Base-by-base conservation (phyloP, 2,888 invertebrate genomes). In the Herminia tarsipennalis region DNA sequence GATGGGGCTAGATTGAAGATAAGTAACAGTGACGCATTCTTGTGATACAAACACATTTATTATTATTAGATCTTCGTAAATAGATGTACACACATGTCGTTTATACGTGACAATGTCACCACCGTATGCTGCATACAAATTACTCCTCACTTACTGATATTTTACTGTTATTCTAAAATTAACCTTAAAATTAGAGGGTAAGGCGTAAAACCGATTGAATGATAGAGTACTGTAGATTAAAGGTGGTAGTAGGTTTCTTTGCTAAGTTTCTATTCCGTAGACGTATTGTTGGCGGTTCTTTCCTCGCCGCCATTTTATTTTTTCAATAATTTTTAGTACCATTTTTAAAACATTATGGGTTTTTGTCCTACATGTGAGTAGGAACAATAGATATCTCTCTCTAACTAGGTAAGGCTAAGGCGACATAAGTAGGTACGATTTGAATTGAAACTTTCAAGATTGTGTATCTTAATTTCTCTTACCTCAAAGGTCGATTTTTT, bases 31-130 rank as follows among this genome's bases (percentile, higher is more conserved):
- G 65, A 72, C 55, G 46, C 61, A 71, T 62, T 47, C 55, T 41
- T 49, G 56, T 53, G 46, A 53, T 59, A 59, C 53, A 47, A 59
- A 61, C 56, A 61, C 58, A 57, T 62, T 61, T 67, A 63, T 68
- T 66, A 56, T 66, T 62, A 67, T 65, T 64, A 70, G 58, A 63
- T 63, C 57, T 67, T 65, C 58, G 60, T 61, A 66, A 70, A 67
- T 61, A 68, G 46, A 65, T 65, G 53, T 66, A 61, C 62, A 66
- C 64, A 63, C 62, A 69, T 73, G 72, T 71, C 56, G 58, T 48
- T 56, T 50, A 54, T 78, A 81, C 81, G 81, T 79, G 80, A 80
- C 78, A 73, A 79, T 78, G 77, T 79, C 77, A 78, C 63, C 59
- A 62, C 61, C 63, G 73, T 67, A 63, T 57, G 49, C 29, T 10